A percentile compares a stretch with the other conserved stretches of the same genome.
Conservation (phyloP, 2,113 vertebrate species). For the Ginglymostoma cirratum region DNA sequence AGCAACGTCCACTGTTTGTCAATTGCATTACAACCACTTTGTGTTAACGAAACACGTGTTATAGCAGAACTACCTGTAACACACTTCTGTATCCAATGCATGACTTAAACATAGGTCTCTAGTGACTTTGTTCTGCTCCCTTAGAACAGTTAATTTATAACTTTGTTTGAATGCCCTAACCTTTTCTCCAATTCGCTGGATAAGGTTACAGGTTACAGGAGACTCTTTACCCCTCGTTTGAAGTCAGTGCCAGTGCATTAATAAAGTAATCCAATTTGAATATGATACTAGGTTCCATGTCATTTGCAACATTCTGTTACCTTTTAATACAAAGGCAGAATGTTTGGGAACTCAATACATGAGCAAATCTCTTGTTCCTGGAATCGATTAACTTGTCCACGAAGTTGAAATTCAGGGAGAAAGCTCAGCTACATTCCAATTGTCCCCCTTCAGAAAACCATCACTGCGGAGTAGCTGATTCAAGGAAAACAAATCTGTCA, state of each 20-base stretch:
- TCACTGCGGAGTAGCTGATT: background rate
- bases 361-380: slow-evolving; percentile 9
- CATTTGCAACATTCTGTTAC: background rate
- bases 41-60: too few species aligned
- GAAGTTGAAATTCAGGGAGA: slow-evolving; percentile 12
- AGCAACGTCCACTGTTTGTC: too few species aligned
- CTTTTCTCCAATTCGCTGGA: background rate
- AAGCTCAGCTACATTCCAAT: background rate
- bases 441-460: background rate
- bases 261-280: background rate
- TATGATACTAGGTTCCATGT: background rate
- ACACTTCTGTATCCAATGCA: too few species aligned
- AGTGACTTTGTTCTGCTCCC: background rate
- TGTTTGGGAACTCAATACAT: slow-evolving; percentile 4
- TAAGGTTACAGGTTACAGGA: background rate
- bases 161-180: background rate
- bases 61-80: too few species aligned
- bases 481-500: background rate
- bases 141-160: background rate
- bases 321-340: background rate
- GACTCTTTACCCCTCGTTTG: background rate
- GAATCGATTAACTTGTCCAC: background rate
- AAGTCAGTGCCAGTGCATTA: background rate
- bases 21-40: too few species aligned
- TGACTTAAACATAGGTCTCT: background rate